These are phyloP conservation scores for Phoebastria nigripes DNA, from an alignment of 2,797 vertebrate genomes.

Conservation along the genomic window DNA sequence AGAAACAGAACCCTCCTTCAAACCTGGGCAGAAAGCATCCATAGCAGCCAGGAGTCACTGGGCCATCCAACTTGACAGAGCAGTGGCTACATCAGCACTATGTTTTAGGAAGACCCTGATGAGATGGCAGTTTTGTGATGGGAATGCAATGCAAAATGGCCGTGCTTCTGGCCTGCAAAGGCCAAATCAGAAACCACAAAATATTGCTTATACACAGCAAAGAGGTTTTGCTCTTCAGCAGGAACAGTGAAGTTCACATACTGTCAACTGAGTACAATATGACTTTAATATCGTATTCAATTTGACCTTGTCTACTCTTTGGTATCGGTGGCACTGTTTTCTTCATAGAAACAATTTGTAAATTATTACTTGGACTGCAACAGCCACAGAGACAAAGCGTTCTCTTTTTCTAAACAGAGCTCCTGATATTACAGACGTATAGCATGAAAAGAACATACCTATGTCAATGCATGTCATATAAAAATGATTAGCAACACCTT, in stretches of 20 bases:
- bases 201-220: not conserved
- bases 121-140: not conserved
- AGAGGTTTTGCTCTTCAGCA: not conserved
- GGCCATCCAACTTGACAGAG: not conserved
- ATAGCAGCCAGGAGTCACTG: not conserved
- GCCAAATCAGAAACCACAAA: not conserved
- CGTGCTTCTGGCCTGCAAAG: not conserved
- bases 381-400: not conserved
- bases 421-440: not conserved
- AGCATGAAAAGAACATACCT: not conserved
- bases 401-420: not conserved
- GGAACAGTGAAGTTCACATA: not conserved
- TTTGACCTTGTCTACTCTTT: not conserved
- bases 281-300: not conserved
- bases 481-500: not conserved
- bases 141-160: not conserved
- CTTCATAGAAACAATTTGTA: not conserved
- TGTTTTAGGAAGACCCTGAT: not conserved
- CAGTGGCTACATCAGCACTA: not conserved
- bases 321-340: not conserved
- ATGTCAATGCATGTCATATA: not conserved
- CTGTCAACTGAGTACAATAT: not conserved
- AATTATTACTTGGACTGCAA: not conserved
- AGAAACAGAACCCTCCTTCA: not conserved
- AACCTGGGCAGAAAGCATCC: not conserved